Conservation (phyloP, 1,140 invertebrate species). For the Andrena cerasifolii region DNA sequence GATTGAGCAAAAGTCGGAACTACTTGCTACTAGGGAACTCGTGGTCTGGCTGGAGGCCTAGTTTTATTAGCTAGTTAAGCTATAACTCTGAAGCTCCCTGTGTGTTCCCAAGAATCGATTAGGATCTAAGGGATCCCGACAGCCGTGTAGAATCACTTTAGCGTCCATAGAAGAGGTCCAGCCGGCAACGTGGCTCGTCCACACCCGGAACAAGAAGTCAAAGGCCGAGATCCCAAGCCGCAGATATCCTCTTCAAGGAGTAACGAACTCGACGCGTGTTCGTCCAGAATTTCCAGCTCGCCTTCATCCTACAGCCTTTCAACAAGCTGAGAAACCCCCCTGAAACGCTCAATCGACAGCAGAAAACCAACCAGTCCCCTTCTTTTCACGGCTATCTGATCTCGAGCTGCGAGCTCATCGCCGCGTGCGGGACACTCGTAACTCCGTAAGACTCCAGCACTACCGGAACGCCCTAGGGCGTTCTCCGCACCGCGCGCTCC, state of each 20-base stretch:
- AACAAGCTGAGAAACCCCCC: too few species aligned
- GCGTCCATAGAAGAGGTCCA: background rate
- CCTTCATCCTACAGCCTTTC: too few species aligned
- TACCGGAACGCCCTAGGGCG: background rate
- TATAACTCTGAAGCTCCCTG: background rate
- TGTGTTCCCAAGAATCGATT: background rate
- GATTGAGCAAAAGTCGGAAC: too few species aligned
- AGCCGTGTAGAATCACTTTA: background rate
- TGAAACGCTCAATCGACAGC: too few species aligned
- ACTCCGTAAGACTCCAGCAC: too few species aligned
- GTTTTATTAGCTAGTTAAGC: background rate
- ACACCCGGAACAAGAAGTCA: slow-evolving; percentile 54
- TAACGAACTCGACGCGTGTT: slow-evolving; percentile 48
- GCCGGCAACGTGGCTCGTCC: slow-evolving; percentile 27
- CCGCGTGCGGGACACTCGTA: background rate
- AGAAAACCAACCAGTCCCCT: too few species aligned
- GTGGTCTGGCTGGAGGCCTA: too few species aligned
- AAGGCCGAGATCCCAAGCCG: slow-evolving; percentile 62
- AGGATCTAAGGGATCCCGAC: background rate
- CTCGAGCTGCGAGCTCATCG: too few species aligned
- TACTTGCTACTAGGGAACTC: too few species aligned
- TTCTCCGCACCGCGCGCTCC: background rate
- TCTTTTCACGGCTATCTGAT: too few species aligned
- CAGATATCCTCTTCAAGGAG: slow-evolving; percentile 60
- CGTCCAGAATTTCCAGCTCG: background rate